Evolutionary conservation across 2,113 vertebrate species (phyloP).

Genomic region (Phyllostomus hastatus): DNA sequence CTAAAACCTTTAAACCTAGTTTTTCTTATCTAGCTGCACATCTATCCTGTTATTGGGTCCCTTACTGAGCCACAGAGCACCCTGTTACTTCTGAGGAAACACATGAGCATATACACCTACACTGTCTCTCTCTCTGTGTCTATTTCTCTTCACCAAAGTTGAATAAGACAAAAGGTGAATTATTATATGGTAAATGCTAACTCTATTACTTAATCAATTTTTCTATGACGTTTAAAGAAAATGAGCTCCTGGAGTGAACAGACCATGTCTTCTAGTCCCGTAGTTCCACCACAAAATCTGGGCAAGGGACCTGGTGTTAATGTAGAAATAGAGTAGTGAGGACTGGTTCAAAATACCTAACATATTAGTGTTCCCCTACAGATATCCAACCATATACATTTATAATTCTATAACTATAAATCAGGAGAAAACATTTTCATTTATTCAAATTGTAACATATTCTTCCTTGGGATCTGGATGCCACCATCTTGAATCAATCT

Average conservation of each 20-base stretch:
- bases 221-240: neutral
- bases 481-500: neutral
- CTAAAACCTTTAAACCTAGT: neutral
- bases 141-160: neutral
- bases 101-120: rapidly evolving
- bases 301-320: neutral
- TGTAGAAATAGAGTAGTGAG: neutral
- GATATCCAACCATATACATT: neutral
- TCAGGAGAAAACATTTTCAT: neutral
- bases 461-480: neutral
- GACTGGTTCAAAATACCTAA: neutral
- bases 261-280: neutral
- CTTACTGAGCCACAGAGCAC: neutral
- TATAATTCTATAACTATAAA: neutral
- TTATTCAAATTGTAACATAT: neutral
- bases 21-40: neutral
- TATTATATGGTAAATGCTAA: neutral
- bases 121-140: neutral
- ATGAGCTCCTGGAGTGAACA: neutral
- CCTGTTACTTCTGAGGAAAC: neutral
- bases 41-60: neutral
- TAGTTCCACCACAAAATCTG: neutral
- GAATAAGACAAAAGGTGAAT: neutral
- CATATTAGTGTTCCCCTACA: neutral
- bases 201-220: neutral